Percentiles rank a stretch among this genome's conserved stretches.
Conservation (phyloP, 1,140 invertebrate genomes). For the Kradibia gibbosae region DNA sequence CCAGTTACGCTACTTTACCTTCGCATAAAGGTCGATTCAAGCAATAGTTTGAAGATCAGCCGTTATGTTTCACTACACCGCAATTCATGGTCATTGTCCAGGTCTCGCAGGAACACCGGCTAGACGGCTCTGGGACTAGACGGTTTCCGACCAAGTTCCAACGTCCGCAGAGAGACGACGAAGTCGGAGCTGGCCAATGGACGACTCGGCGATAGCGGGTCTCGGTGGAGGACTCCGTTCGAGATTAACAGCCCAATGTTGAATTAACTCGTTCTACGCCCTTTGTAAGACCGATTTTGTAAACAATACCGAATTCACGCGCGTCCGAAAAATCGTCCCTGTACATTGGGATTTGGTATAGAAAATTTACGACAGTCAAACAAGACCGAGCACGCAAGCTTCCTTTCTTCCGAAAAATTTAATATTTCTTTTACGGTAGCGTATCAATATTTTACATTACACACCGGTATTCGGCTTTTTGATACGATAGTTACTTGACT, state of each 20-base stretch:
- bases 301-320: background rate
- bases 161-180: too few species aligned
- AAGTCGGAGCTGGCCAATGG: background rate
- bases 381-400: background rate
- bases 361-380: constrained; percentile 10
- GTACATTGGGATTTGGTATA: constrained; percentile 15
- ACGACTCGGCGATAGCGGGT: background rate
- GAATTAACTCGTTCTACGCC: constrained; percentile 39
- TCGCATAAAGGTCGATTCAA: background rate
- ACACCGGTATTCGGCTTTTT: background rate
- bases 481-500: too few species aligned
- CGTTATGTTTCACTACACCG: background rate
- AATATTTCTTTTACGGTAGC: background rate
- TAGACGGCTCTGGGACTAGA: too few species aligned
- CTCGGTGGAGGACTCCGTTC: background rate
- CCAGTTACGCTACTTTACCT: background rate
- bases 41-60: background rate
- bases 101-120: background rate
- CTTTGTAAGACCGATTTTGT: background rate
- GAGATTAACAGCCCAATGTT: constrained; percentile 36
- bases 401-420: background rate
- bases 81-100: background rate
- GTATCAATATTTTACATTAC: background rate
- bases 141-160: too few species aligned
- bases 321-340: constrained; percentile 39